Percentiles rank a stretch among this genome's conserved stretches.
phyloP scores from a whole-genome alignment of 2,888 invertebrate genomes.

The Macrosoma leucophasiata region DNA sequence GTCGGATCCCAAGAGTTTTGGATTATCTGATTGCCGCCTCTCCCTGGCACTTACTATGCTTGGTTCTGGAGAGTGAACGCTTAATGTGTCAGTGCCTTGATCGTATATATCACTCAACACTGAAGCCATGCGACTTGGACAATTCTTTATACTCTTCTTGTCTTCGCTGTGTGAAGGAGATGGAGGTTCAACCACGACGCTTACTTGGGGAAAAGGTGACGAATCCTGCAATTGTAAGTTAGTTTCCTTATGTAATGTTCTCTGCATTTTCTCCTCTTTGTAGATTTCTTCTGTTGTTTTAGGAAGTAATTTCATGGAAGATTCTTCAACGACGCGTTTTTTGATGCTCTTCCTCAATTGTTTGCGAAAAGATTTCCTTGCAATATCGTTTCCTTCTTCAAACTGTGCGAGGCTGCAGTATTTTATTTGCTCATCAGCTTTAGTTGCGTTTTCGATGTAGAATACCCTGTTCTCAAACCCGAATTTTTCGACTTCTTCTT shows the following conservation, averaged over 20 bases:
- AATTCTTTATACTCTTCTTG: conserved; percentile 57
- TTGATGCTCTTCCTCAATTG: conserved; percentile 60
- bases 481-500: conserved; percentile 75
- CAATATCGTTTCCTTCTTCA: conserved; percentile 89
- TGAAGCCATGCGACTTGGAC: conserved; percentile 63
- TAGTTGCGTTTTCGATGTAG: conserved; percentile 69
- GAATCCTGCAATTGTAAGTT: conserved; percentile 25
- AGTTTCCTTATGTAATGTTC: conserved; percentile 33
- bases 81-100: conserved; percentile 59
- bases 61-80: conserved; percentile 62
- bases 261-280: too few species aligned
- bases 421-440: conserved; percentile 77
- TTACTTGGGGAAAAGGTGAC: conserved; percentile 76
- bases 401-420: conserved; percentile 89
- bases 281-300: conserved; percentile 49
- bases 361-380: conserved; percentile 83
- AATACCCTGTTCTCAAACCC: conserved; percentile 85
- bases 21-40: conserved; percentile 73
- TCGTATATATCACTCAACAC: conserved; percentile 63
- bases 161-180: conserved; percentile 81
- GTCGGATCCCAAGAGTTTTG: conserved; percentile 77
- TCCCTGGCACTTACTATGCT: conserved; percentile 63
- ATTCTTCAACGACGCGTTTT: conserved; percentile 51
- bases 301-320: conserved; percentile 46
- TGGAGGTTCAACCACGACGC: conserved; percentile 84